Base-by-base conservation (phyloP, 2,888 invertebrate species). In the Branchipolynoe longqiensis region DNA sequence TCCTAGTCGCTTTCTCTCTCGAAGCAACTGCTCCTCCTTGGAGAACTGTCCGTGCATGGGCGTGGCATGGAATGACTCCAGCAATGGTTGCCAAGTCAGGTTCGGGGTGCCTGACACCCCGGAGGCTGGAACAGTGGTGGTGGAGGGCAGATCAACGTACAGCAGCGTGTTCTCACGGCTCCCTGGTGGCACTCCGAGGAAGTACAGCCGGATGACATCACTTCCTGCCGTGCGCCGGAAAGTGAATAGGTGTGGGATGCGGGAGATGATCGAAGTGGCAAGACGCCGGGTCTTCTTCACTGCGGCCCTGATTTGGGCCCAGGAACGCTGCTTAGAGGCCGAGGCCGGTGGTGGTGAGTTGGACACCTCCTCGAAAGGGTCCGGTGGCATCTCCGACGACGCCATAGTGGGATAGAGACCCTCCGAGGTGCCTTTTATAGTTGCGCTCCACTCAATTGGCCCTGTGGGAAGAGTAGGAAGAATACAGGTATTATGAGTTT, bases 131-230 rank as follows among this genome's bases (percentile, higher is more conserved):
- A n/a, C n/a, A n/a, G n/a, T n/a, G 25, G 54, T 25, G n/a, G 41
- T 78, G 25, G 22, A 14, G 41, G 90, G 95, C 85, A 98, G 95
- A 93, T 98, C 98, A 0, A 96, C 96, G 91, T 96, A 98, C 0
- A 98, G 94, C 18, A 98, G 94, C 0, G 98, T 98, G 1, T 97
- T 97, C 93, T 98, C 98, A 96, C 97, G 97, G 25, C 97, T 97
- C 91, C 97, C 97, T 82, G 96, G 96, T 0, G 97, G 97, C 33
- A 97, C 97, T 90, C 97, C 96, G 87, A 98, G 95, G 93, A 98
- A 98, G 94, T 98, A 98, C 91, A 98, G 96, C 91, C 98, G 95
- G n/a, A n/a, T n/a, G 18, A 96, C 97, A 90, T 89, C 87, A 12
- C 87, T 82, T 6, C 91, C 92, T 82, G 87, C 81, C 31, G 91